A percentile compares a stretch with the other conserved stretches of the same genome.
Evolutionary conservation across 2,113 vertebrate species (phyloP).

Genomic region (Proteles cristata): DNA sequence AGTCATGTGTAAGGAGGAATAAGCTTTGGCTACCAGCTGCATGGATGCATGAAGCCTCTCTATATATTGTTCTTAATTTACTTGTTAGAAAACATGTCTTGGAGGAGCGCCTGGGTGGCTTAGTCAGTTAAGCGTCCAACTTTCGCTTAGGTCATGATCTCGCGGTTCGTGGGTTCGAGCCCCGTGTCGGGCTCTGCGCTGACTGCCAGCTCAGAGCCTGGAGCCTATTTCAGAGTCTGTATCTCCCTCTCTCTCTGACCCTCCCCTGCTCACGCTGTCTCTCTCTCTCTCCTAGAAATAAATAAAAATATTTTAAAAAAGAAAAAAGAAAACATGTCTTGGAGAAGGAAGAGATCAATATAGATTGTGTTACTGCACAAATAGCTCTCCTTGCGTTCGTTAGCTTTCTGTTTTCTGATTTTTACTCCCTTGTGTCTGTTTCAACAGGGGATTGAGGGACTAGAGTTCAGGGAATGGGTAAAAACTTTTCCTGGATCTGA

Average conservation of each 20-base stretch:
- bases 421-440: neutral
- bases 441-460: neutral
- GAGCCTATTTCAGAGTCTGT: too few relatives aligned
- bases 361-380: neutral
- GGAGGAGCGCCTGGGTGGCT: too few relatives aligned
- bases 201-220: too few relatives aligned
- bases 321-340: neutral
- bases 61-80: neutral
- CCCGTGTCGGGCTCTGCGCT: too few relatives aligned
- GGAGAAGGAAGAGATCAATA: neutral
- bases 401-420: neutral
- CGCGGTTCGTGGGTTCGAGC: too few relatives aligned
- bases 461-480: neutral
- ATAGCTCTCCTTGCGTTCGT: neutral
- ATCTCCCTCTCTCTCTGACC: too few relatives aligned
- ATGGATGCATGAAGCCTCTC: rapidly evolving
- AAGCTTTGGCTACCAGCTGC: neutral
- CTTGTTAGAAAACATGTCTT: neutral
- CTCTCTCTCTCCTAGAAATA: too few relatives aligned
- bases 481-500: neutral
- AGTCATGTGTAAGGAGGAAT: neutral
- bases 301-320: too few relatives aligned
- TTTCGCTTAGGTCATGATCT: too few relatives aligned
- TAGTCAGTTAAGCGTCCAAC: too few relatives aligned
- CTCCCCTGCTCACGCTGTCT: too few relatives aligned